These are phyloP conservation scores for Latrodectus hesperus DNA, from an alignment of 2,888 invertebrate species.

Conservation along the genomic window DNA sequence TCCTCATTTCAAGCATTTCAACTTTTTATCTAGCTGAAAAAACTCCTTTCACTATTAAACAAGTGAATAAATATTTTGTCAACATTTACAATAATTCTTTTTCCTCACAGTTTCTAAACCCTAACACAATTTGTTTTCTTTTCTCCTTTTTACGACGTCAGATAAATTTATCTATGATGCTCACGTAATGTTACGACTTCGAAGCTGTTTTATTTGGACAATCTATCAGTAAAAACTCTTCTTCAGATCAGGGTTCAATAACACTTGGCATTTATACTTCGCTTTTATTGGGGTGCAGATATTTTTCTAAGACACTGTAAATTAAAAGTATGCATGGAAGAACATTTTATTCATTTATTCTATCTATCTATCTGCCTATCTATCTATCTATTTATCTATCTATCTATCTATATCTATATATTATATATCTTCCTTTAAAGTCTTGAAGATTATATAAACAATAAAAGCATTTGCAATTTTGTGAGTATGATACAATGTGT, in stretches of 20 bases:
- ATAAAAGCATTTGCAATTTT: too few species aligned
- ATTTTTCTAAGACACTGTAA: background rate
- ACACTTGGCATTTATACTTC: constrained; percentile 43
- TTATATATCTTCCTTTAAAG: too few species aligned
- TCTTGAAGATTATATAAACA: too few species aligned
- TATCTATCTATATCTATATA: too few species aligned
- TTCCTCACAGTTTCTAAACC: constrained; percentile 5
- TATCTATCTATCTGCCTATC: too few species aligned
- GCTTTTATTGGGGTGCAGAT: constrained; percentile 25
- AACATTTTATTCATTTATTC: background rate
- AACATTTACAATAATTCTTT: constrained; percentile 7
- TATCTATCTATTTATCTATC: too few species aligned
- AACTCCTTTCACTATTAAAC: background rate
- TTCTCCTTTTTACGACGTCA: constrained; percentile 9
- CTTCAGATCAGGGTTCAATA: constrained; percentile 43
- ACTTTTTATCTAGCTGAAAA: background rate
- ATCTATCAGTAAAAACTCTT: constrained; percentile 46
- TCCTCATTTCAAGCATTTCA: background rate
- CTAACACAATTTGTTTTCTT: constrained; percentile 17
- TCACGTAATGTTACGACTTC: constrained; percentile 36
- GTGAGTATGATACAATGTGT: too few species aligned
- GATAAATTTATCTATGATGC: constrained; percentile 40
- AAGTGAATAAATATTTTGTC: constrained; percentile 42
- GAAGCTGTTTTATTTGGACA: constrained; percentile 34
- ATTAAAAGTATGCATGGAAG: constrained; percentile 18